Evolutionary conservation across 2,113 vertebrate genomes (phyloP).

Genomic region (Etia nguti): DNA sequence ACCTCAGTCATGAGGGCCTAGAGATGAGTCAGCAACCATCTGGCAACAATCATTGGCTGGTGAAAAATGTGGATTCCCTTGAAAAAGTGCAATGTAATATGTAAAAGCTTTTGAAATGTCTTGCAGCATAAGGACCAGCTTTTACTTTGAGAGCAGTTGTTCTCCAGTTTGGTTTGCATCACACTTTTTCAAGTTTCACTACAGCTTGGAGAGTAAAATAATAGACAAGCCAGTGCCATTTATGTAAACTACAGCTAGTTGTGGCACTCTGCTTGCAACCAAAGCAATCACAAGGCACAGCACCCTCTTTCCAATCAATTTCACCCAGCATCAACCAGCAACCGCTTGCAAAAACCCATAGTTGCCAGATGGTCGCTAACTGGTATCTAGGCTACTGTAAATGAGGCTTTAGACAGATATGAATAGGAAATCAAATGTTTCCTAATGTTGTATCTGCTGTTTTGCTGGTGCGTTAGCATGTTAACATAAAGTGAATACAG

Average conservation of each 20-base stretch:
- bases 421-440: background rate
- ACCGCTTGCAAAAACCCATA: background rate
- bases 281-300: background rate
- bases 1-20: background rate
- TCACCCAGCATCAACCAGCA: background rate
- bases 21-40: background rate
- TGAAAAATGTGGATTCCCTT: background rate
- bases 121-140: background rate
- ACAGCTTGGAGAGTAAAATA: background rate
- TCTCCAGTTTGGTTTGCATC: background rate
- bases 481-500: background rate
- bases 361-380: background rate
- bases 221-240: background rate
- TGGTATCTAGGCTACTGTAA: background rate
- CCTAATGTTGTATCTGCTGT: background rate
- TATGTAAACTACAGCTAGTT: background rate
- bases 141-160: background rate
- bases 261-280: background rate
- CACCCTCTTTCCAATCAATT: background rate
- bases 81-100: background rate
- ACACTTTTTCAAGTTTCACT: background rate
- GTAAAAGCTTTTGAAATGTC: background rate
- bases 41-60: rapidly evolving
- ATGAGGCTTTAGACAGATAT: background rate
- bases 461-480: background rate